Evolutionary conservation across 2,113 vertebrate genomes (phyloP), one percentile per base, ranked within the genome.

Genomic region (Tamias sibiricus): DNA sequence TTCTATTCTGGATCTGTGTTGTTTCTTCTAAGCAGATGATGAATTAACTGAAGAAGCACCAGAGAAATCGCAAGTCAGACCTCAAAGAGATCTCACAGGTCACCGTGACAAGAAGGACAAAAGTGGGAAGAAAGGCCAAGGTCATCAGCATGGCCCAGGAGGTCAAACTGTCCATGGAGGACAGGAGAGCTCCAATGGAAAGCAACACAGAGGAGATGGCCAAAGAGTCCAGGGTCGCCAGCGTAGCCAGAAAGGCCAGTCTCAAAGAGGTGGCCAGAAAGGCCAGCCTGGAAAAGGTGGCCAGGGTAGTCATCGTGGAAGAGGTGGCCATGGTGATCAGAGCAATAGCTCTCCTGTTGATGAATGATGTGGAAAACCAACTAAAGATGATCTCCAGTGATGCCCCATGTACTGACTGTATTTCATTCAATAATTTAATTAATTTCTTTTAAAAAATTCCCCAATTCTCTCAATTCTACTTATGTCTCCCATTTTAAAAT

Each of bases 1-100:
- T 35, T 79, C 37, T 62, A 90, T 40, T 64, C 37, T 84, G 35
- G 9, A 71, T 81, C n/a, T 90, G 32, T 62, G 6, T 92, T 85
- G 26, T 66, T 2, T 52, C 26, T 37, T 16, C 52, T 12, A 57
- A 83, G 32, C 8, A 64, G 42, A 54, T 74, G 10, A 0, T 12
- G 11, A 57, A 68, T 4, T 42, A 2, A 0, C 0, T 64, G 8
- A 7, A 81, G 71, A 57, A 28, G 1, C 0, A 0, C 6, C 19
- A 52, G n/a, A 81, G 6, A 40, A 89, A 66, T 0, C 4, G 1
- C 32, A 88, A 6, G 3, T 19, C 4, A 17, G 26, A 40, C 17
- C 49, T 24, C 83, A 49, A 62, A 32, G 16, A 42, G 44, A 72
- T 28, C 20, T 26, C 32, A 28, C 30, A 86, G 12, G 3, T 69